Conservation (phyloP, 2,888 invertebrate genomes). For the Biston betularia region DNA sequence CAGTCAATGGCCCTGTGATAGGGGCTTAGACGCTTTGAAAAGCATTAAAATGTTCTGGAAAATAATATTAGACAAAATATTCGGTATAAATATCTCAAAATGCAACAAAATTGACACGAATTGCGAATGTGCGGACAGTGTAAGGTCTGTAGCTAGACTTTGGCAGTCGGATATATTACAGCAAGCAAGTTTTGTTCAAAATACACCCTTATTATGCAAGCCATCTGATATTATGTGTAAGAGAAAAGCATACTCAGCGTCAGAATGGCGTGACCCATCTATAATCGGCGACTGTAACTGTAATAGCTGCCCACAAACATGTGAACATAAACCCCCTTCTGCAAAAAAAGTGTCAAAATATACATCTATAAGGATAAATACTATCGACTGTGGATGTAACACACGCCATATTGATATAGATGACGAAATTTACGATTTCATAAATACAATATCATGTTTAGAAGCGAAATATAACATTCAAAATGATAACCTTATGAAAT, state of each 20-base stretch:
- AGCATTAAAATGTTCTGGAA: slow-evolving; percentile 80
- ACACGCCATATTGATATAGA: slow-evolving; percentile 45
- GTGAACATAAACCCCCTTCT: slow-evolving; percentile 10
- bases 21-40: slow-evolving; percentile 75
- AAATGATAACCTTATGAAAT: slow-evolving; percentile 60
- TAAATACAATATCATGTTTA: slow-evolving; percentile 57
- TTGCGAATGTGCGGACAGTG: slow-evolving; percentile 50
- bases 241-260: background rate
- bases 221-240: slow-evolving; percentile 16
- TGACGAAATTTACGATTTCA: slow-evolving; percentile 48
- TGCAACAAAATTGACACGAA: slow-evolving; percentile 45
- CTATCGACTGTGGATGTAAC: slow-evolving; percentile 56
- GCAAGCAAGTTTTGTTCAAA: slow-evolving; percentile 65
- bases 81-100: slow-evolving; percentile 61
- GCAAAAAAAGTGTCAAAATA: slow-evolving; percentile 52
- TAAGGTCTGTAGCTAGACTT: slow-evolving; percentile 61
- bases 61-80: slow-evolving; percentile 72
- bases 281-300: slow-evolving; percentile 18
- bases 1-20: slow-evolving; percentile 77
- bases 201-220: slow-evolving; percentile 48
- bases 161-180: slow-evolving; percentile 73
- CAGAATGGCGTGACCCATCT: slow-evolving; percentile 1
- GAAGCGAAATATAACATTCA: slow-evolving; percentile 59
- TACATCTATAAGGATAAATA: slow-evolving; percentile 54
- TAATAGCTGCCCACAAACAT: background rate